A percentile compares a stretch with the other conserved stretches of the same genome.
phyloP scores from a whole-genome alignment of 2,113 vertebrate genomes.

The Mormyrus lacerda region DNA sequence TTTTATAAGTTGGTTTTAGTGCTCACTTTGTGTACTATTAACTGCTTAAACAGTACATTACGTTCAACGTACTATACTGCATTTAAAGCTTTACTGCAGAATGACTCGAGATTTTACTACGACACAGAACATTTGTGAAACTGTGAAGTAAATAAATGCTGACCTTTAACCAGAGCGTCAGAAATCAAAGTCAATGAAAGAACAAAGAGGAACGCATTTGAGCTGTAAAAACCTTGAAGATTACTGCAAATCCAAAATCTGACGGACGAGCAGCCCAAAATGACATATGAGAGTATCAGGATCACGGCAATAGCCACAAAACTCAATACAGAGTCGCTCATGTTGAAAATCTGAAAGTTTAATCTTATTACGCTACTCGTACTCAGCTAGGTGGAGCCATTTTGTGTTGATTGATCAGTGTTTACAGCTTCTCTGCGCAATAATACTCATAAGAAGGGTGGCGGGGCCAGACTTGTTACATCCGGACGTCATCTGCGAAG shows the following conservation, averaged over 20 bases:
- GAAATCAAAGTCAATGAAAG: slow-evolving; percentile 21
- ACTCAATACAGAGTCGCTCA: background rate
- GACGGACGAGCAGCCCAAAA: background rate
- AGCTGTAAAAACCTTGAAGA: slow-evolving; percentile 25
- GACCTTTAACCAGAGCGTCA: background rate
- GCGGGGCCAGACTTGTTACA: slow-evolving; percentile 30
- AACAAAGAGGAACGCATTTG: slow-evolving; percentile 25
- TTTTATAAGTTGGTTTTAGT: background rate
- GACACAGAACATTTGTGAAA: background rate
- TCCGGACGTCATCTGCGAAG: slow-evolving; percentile 43
- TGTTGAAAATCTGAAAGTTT: background rate
- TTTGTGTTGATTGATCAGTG: slow-evolving; percentile 27
- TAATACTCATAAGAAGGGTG: slow-evolving; percentile 34
- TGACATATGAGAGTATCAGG: background rate
- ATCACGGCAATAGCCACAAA: background rate
- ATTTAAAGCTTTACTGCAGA: slow-evolving; percentile 7
- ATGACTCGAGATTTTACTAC: background rate
- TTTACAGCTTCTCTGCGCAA: slow-evolving; percentile 44
- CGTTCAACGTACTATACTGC: background rate
- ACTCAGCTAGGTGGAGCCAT: slow-evolving; percentile 20
- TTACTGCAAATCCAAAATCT: slow-evolving; percentile 34
- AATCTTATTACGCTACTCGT: background rate
- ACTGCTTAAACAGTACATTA: background rate
- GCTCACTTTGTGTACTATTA: background rate
- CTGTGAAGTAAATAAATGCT: background rate